Base-by-base conservation (phyloP, 2,888 invertebrate genomes). In the Acholoe squamosa region DNA sequence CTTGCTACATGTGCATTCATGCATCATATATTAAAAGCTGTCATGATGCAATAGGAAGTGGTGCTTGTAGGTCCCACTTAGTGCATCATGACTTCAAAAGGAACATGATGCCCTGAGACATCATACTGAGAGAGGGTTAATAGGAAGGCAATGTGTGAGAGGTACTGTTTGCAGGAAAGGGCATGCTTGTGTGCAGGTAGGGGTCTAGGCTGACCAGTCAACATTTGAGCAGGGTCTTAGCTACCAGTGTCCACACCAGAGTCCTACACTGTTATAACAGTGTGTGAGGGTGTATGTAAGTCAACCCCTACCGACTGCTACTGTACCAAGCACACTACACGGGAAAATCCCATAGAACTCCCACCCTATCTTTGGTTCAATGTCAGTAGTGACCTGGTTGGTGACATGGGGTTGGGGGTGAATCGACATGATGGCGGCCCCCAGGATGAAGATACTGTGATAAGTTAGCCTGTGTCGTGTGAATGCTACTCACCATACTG, bases 141-240 rank as follows among this genome's bases (percentile, higher is more conserved):
- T 61, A 19, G 61, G 25, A 25, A 19, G 61, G 25, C n/a, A 61
- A 19, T 61, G 61, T 22, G 25, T 61, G 61, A 25, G 25, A 31
- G 43, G 80, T 80, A 12, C 10, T 34, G 19, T 22, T 7, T 80
- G 33, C 80, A 19, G 14, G 33, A 3, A 34, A 22, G 14, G 19
- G 61, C 19, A n/a, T 61, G 61, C n/a, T 28, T 71, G 71, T 71
- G 5, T 5, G 71, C 16, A 71, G 71, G 28, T 14, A 28, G 0
- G 14, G 71, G 71, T 1, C 28, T 0, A 25, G 71, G 14, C 14
- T 1, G 14, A 7, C 14, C 14, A 5, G 71, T 71, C 71, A 71
- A 71, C 71, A 71, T 71, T 71, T 71, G 71, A 71, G n/a, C 71
- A 28, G 14, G 28, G 71, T 71, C 14, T 71, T 71, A 71, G 28